Conservation (phyloP, 2,888 invertebrate genomes). For the Agrochola litura region DNA sequence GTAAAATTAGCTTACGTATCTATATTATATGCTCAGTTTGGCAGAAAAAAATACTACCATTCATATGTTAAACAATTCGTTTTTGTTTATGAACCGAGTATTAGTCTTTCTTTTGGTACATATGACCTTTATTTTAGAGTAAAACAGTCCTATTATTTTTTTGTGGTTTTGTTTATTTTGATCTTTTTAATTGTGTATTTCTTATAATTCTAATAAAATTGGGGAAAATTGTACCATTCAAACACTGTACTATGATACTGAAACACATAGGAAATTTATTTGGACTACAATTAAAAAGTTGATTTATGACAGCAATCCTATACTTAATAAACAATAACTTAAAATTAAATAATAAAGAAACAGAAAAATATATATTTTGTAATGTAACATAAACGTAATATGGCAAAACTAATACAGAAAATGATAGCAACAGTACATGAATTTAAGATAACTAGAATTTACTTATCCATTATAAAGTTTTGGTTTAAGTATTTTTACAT, state of each 20-base stretch:
- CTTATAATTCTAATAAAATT: not conserved
- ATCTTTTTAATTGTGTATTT: not conserved
- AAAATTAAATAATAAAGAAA: conserved; percentile 38
- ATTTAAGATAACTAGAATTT: not conserved
- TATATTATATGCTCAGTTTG: no score
- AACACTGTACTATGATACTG: conserved; percentile 35
- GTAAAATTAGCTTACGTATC: no score
- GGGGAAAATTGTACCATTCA: conserved; percentile 31
- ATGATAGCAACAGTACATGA: conserved; percentile 1
- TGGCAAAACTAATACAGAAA: conserved; percentile 4
- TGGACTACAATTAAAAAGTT: conserved; percentile 1
- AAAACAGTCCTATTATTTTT: not conserved
- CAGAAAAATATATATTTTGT: not conserved
- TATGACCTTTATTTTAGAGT: not conserved
- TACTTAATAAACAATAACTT: conserved; percentile 36
- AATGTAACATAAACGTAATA: conserved; percentile 13
- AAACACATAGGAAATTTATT: conserved; percentile 33
- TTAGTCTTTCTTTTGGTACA: not conserved
- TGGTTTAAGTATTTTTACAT: not conserved
- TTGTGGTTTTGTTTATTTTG: not conserved
- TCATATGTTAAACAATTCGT: no score
- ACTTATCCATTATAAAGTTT: conserved; percentile 6
- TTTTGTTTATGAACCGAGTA: no score
- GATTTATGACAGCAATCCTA: conserved; percentile 16
- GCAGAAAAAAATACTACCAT: no score